Evolutionary conservation across 1,140 invertebrate genomes (phyloP), one percentile per base, ranked within the genome.

Genomic region (Aethina tumida): DNA sequence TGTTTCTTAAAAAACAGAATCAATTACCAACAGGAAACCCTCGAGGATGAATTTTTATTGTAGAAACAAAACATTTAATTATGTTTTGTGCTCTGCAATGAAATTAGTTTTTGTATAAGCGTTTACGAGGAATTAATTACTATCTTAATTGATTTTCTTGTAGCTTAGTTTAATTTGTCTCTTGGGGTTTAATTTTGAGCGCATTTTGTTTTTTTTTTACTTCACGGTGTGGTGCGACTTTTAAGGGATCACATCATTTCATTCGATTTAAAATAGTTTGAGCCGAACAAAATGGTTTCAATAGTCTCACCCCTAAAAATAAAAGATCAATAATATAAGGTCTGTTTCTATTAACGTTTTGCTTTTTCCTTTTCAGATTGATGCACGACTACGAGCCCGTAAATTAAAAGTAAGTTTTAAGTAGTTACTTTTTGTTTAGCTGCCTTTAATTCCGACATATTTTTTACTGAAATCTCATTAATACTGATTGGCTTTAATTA

Each of bases 11-110:
- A 46, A 43, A 47, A 38, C 30, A 35, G 39, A 47, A 49, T 49
- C 50, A 52, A 47, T 49, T 52, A 49, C 43, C 20, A 39, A 45
- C 50, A 49, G 50, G 47, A 52, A 52, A 49, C 26, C 41, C 43
- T 25, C 24, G 44, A 45, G 38, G 50, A 49, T 44, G 39, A 39
- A 49, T 52, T 52, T 52, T 52, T 52, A 49, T 49, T 44, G 36
- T 43, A 35, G 44, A 49, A 44, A 49, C 47, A 47, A 47, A 52
- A 49, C 50, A 47, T 52, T 52, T 52, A 49, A 52, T 52, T 49
- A 49, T 45, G 50, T 52, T 52, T 49, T 49, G 47, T 49, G 44
- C 36, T 39, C 34, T 43, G 40, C 40, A 41, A 47, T 43, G 44
- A 47, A 47, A 50, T 50, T 46, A 43, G 39, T 47, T 47, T 50